A percentile compares a stretch with the other conserved stretches of the same genome.
These are phyloP conservation scores for Koerneria pararmatus DNA, from an alignment of 2,888 invertebrate species.

Conservation along the genomic window DNA sequence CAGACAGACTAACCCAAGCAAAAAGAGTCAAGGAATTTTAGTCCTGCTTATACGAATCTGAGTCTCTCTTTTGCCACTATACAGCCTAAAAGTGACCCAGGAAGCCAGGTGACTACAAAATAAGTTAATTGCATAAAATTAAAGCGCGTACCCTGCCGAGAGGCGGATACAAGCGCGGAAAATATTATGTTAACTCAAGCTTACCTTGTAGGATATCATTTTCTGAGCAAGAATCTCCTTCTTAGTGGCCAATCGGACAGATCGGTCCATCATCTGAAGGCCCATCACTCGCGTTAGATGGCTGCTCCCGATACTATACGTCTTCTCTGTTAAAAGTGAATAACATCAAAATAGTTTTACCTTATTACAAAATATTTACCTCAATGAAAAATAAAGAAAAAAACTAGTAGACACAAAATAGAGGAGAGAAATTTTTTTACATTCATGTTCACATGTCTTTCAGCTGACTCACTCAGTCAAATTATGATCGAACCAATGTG, in stretches of 20 bases:
- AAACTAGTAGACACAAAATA: not conserved
- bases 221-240: slow-evolving; percentile 45
- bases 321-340: slow-evolving; percentile 13
- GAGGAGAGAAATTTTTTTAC: no score
- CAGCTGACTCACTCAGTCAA: no score
- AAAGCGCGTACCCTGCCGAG: not conserved
- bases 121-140: no score
- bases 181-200: not conserved
- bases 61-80: no score
- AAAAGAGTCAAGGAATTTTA: no score
- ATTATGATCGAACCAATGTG: no score
- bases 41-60: no score
- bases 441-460: no score
- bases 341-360: not conserved
- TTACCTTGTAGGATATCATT: slow-evolving; percentile 38
- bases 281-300: slow-evolving; percentile 46
- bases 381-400: no score
- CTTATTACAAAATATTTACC: slow-evolving; percentile 19
- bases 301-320: slow-evolving; percentile 38
- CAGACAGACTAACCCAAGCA: no score
- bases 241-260: slow-evolving; percentile 43
- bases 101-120: no score
- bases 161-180: not conserved
- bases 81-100: no score
- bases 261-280: slow-evolving; percentile 42